Conservation (phyloP, 2,888 invertebrate genomes). For the Barypeithes pellucidus region DNA sequence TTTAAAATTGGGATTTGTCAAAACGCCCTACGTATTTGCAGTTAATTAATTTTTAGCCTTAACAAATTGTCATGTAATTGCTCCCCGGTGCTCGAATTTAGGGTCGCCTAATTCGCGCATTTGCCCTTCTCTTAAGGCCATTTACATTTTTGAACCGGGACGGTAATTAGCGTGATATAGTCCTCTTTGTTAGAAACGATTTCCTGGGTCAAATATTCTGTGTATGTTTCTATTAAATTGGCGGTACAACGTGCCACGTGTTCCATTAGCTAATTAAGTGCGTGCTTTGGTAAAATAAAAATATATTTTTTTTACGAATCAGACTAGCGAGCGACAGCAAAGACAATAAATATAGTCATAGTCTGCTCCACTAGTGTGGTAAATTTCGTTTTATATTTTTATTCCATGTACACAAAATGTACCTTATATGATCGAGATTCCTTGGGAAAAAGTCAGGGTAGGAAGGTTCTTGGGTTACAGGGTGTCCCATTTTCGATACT, state of each 20-base stretch:
- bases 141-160: slow-evolving; percentile 30
- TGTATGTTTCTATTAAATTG: background rate
- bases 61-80: slow-evolving; percentile 39
- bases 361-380: no score
- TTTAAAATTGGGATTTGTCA: slow-evolving; percentile 7
- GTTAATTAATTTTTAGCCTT: slow-evolving; percentile 35
- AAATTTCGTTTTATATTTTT: no score
- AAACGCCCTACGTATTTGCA: slow-evolving; percentile 36
- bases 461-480: no score
- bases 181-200: slow-evolving; percentile 4
- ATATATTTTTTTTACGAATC: no score
- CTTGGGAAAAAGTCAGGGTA: no score
- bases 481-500: no score
- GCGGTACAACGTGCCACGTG: background rate
- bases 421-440: no score
- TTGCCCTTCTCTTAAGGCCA: slow-evolving; percentile 19
- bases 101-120: slow-evolving; percentile 28
- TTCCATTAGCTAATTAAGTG: no score
- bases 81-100: slow-evolving; percentile 5
- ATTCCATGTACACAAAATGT: no score
- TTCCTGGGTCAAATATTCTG: background rate
- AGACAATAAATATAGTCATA: no score
- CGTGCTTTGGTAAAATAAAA: no score
- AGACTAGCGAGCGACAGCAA: no score
- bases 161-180: slow-evolving; percentile 8